Base-by-base conservation (phyloP, 2,113 vertebrate species). In the Cynoglossus semilaevis region DNA sequence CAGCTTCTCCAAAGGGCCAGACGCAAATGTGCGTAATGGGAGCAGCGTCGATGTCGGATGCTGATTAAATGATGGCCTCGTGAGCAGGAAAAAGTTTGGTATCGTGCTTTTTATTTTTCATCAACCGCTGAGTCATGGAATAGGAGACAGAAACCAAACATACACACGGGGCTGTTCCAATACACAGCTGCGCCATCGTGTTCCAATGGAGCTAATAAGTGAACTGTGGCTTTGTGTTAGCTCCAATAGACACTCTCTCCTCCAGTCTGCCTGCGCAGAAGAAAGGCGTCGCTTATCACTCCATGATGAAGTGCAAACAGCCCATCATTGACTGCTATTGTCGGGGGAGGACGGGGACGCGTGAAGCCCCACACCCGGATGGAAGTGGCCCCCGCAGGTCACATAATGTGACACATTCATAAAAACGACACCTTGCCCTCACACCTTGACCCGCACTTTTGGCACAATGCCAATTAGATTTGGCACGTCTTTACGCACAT, bases 261-360 rank as follows among this genome's bases (percentile, higher is more conserved):
- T 66, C 72, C 71, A 72, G 85, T 73, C 86, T 63, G 63, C 63
- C 43, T 85, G 68, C 58, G 69, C 72, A 48, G 43, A 68, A 82
- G 74, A 81, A 87, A 70, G 81, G 82, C 62, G 63, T 69, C 82
- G 70, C 82, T 89, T 89, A 90, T 86, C 89, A 83, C 86, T 77
- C 79, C 3, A 74, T 91, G 80, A 92, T 89, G 83, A 80, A 83
- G 79, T 80, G 77, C 80, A 88, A 90, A 90, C 60, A 87, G 80
- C 48, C 86, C 77, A 89, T 92, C 74, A 91, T 91, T 58, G 87
- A 77, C 63, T 61, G 59, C 64, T 49, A 80, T 84, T 82, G 74
- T 58, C 35, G 69, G 47, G 56, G 11, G 16, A 16, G 2, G 14
- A 14, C 1, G 12, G 1, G 40, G 15, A 11, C 9, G 13, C 76